phyloP scores from a whole-genome alignment of 2,888 invertebrate species.

The Rhagium mordax region DNA sequence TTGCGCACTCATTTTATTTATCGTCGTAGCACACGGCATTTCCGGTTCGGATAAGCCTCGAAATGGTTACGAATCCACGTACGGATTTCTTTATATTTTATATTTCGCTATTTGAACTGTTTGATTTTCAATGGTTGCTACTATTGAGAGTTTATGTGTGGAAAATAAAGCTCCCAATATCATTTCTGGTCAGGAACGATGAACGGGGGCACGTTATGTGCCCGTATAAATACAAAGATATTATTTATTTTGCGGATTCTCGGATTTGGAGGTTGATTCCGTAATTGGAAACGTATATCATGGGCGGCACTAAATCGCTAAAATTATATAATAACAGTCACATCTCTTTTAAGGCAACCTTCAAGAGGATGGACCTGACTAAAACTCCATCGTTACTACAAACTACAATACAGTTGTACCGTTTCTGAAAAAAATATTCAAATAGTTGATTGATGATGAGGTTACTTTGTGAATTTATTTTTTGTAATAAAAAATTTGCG shows the following conservation, averaged over 20 bases:
- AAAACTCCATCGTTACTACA: too few relatives aligned
- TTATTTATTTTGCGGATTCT: constrained; percentile 16
- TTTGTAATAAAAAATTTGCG: too few relatives aligned
- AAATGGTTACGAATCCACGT: constrained; percentile 43
- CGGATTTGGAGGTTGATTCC: background rate
- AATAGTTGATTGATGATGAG: too few relatives aligned
- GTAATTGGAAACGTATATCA: background rate
- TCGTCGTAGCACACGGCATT: constrained; percentile 10
- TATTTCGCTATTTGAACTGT: constrained; percentile 33
- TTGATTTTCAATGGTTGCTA: constrained; percentile 29
- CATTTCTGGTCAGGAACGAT: constrained; percentile 47
- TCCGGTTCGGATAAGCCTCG: constrained; percentile 40
- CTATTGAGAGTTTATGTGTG: constrained; percentile 23
- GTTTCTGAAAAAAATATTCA: too few relatives aligned
- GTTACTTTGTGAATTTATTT: too few relatives aligned
- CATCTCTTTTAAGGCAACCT: too few relatives aligned
- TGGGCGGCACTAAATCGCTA: background rate
- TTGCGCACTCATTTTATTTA: constrained; percentile 25
- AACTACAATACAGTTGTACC: too few relatives aligned
- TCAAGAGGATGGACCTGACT: too few relatives aligned
- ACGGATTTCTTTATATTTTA: constrained; percentile 40
- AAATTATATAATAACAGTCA: too few relatives aligned
- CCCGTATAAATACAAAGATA: constrained; percentile 16
- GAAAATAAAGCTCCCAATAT: constrained; percentile 44
- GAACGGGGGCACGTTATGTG: constrained; percentile 33